Base-by-base conservation (phyloP, 2,113 vertebrate species). In the mouse (Mus musculus) region DNA sequence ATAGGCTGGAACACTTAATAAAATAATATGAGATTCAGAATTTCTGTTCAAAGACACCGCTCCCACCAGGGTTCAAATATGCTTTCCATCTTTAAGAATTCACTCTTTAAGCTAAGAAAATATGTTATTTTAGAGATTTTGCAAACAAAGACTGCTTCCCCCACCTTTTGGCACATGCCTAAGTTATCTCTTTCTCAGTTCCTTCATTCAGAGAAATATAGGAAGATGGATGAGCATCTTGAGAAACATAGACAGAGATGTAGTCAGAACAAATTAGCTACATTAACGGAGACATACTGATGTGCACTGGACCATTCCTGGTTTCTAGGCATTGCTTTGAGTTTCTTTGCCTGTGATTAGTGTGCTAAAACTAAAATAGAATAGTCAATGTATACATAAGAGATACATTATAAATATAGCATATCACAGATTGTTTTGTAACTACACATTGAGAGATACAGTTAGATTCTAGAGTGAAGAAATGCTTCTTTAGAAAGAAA, bases 11-110 rank as follows among this genome's bases (percentile, higher is more conserved):
- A 9, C 92, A 85, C 72, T 67, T 90, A 96, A n/a, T 84, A 92
- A 93, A 54, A 90, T 61, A 92, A 96, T 65, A 90, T 89, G 95
- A 97, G 46, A 54, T 76, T 86, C 28, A 65, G 85, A 59, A 95
- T 96, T 97, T 94, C 72, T 90, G 82, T 88, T 95, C 87, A 96
- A 96, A 96, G 42, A 36, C 14, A 92, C 84, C 81, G 94, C 77
- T 24, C 1, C n/a, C 92, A 88, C 39, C 59, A 67, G 72, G 88
- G 33, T 93, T 94, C 59, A 89, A 56, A 89, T 85, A 93, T 63
- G 69, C 95, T 93, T 95, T 93, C 46, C 36, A 91, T 94, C 39
- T 93, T 20, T 95, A 69, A 93, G 46, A 85, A 52, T 89, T 97
- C 33, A 86, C 17, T 84, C 33, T n/a, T 92, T 10, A 77, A 94